These are phyloP conservation scores for Acronicta psi DNA, from an alignment of 2,888 invertebrate genomes.

Conservation along the genomic window DNA sequence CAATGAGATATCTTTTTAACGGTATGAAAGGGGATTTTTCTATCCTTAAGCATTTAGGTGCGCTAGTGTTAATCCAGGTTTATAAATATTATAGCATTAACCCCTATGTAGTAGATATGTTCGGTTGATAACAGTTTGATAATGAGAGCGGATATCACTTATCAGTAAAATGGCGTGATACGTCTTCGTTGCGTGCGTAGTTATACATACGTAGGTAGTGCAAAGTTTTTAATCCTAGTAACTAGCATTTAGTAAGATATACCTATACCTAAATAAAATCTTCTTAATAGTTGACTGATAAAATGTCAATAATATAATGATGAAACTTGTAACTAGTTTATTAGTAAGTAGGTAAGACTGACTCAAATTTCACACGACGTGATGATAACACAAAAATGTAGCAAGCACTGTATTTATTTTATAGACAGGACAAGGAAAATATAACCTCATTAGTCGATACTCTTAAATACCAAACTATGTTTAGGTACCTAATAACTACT, in stretches of 20 bases:
- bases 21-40: background rate
- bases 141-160: conserved; percentile 56
- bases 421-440: conserved; percentile 40
- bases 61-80: conserved; percentile 24
- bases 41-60: background rate
- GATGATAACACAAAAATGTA: conserved; percentile 12
- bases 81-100: conserved; percentile 29
- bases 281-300: background rate
- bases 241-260: too few species aligned
- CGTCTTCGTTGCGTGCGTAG: conserved; percentile 28
- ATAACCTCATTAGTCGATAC: conserved; percentile 12
- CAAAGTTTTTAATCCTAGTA: conserved; percentile 1
- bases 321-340: conserved; percentile 6
- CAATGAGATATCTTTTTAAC: background rate
- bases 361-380: conserved; percentile 18
- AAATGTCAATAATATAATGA: conserved; percentile 5
- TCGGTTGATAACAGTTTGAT: conserved; percentile 53
- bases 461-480: conserved; percentile 8
- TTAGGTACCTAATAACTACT: conserved; percentile 16
- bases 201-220: conserved; percentile 16
- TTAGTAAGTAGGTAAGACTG: background rate
- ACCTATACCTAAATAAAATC: background rate
- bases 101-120: conserved; percentile 28
- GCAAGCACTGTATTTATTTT: conserved; percentile 10
- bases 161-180: conserved; percentile 58